phyloP scores from a whole-genome alignment of 2,797 vertebrate genomes.

The Thamnophis elegans region DNA sequence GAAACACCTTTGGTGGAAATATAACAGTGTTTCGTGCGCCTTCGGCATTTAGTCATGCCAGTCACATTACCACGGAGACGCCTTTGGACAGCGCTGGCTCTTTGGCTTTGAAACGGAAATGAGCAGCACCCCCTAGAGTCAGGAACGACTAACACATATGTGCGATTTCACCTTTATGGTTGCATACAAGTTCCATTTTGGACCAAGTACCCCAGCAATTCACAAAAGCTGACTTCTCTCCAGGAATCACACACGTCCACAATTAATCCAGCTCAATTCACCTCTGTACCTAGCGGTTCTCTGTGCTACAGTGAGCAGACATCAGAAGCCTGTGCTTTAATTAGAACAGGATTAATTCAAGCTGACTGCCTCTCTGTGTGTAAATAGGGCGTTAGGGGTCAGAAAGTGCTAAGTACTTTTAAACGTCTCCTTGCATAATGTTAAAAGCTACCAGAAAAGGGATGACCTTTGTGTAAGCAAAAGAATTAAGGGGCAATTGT shows the following conservation, averaged over 20 bases:
- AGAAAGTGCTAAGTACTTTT: slow-evolving; percentile 71
- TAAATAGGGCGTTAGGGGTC: slow-evolving; percentile 75
- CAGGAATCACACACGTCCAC: slow-evolving; percentile 64
- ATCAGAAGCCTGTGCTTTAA: slow-evolving; percentile 75
- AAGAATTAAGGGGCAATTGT: slow-evolving; percentile 49
- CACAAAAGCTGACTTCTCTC: slow-evolving; percentile 41
- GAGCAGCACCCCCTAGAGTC: too few relatives aligned
- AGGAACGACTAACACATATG: too few relatives aligned
- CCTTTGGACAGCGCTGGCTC: too few relatives aligned
- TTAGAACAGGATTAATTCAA: slow-evolving; percentile 73
- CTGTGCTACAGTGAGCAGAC: slow-evolving; percentile 78
- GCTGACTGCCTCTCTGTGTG: slow-evolving; percentile 77
- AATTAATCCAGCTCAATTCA: slow-evolving; percentile 82
- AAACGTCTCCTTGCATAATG: slow-evolving; percentile 67
- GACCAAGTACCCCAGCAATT: neutral
- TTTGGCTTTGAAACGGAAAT: too few relatives aligned
- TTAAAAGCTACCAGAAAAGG: slow-evolving; percentile 63
- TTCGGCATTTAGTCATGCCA: too few relatives aligned
- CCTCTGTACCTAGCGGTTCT: slow-evolving; percentile 83
- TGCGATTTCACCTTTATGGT: neutral
- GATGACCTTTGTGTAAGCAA: slow-evolving; percentile 66
- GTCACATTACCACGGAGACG: too few relatives aligned
- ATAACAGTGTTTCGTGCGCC: too few relatives aligned
- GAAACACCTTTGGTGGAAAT: too few relatives aligned
- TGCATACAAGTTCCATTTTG: neutral